Evolutionary conservation across 2,888 invertebrate species (phyloP).

Genomic region (Platynereis dumerilii): DNA sequence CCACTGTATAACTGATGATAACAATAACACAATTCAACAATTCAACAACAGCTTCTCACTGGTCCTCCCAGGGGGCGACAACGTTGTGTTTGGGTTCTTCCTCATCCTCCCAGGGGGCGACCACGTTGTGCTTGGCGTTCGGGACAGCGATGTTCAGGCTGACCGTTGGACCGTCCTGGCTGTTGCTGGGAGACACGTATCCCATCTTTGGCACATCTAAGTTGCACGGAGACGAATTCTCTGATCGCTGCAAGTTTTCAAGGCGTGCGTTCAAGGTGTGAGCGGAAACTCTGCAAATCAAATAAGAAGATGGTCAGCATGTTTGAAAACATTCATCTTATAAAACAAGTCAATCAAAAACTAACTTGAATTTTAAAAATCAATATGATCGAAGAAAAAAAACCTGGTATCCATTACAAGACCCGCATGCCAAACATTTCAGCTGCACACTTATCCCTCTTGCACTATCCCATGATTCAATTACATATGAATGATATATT

Average conservation of each 20-base stretch:
- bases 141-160: slow-evolving; percentile 32
- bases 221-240: slow-evolving; percentile 6
- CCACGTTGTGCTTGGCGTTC: slow-evolving; percentile 28
- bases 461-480: no score
- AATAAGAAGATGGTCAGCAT: background rate
- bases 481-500: no score
- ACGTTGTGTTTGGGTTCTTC: slow-evolving; percentile 1
- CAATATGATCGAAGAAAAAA: no score
- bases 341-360: no score
- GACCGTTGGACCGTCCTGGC: slow-evolving; percentile 17
- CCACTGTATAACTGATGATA: no score
- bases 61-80: slow-evolving; percentile 20
- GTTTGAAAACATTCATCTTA: background rate
- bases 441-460: no score
- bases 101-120: slow-evolving; percentile 35
- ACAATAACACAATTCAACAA: no score
- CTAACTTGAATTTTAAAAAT: no score
- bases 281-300: slow-evolving; percentile 9
- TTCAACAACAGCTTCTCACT: no score
- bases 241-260: slow-evolving; percentile 35
- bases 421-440: no score
- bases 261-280: slow-evolving; percentile 65
- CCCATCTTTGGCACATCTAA: slow-evolving; percentile 17
- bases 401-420: no score
- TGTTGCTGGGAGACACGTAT: slow-evolving; percentile 10